These are phyloP conservation scores for Heterodera schachtii DNA, from an alignment of 1,140 invertebrate genomes.

Conservation along the genomic window DNA sequence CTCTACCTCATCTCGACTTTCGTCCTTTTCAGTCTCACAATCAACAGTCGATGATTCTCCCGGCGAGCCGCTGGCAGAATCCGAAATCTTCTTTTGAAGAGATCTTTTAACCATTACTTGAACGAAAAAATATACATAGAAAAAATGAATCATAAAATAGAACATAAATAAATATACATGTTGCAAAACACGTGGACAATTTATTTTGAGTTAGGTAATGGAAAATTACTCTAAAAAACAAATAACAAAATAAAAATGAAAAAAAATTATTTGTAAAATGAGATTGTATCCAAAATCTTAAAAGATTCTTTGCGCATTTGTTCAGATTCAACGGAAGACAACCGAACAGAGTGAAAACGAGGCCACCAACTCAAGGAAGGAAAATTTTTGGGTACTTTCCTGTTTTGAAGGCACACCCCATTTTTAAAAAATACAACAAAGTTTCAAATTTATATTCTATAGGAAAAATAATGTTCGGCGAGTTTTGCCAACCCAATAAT, in stretches of 20 bases:
- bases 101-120: not conserved
- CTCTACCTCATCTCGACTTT: not conserved
- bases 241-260: not conserved
- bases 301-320: slow-evolving; percentile 10
- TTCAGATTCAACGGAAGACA: not conserved
- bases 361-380: slow-evolving; percentile 33
- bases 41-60: not conserved
- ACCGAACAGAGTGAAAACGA: slow-evolving; percentile 1
- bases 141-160: too few relatives aligned
- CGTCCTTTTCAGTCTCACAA: not conserved
- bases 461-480: too few relatives aligned
- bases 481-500: too few relatives aligned
- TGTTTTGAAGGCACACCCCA: too few relatives aligned
- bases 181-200: too few relatives aligned
- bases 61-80: not conserved
- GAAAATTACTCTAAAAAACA: not conserved
- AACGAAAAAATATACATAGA: too few relatives aligned
- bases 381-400: too few relatives aligned
- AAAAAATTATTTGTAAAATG: not conserved
- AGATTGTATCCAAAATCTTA: slow-evolving; percentile 1
- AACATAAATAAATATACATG: too few relatives aligned
- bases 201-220: too few relatives aligned
- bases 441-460: too few relatives aligned
- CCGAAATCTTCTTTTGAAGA: not conserved
- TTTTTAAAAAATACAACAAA: too few relatives aligned